phyloP scores from a whole-genome alignment of 1,140 invertebrate species.

The Asbolus verrucosus region DNA sequence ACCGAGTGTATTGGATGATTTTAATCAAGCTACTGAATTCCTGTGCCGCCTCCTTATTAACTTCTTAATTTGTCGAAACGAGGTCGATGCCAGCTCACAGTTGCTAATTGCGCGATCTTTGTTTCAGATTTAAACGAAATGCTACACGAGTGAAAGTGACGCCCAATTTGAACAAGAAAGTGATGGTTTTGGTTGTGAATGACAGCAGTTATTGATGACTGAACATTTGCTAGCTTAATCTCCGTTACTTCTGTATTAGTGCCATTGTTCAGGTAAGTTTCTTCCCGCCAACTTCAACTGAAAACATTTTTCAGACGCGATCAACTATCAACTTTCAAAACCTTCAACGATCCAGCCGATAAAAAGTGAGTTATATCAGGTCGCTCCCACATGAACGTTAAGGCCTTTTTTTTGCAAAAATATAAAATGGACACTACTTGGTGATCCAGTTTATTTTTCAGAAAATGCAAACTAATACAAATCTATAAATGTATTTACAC shows the following conservation, averaged over 20 bases:
- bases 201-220: constrained; percentile 42
- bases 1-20: constrained; percentile 17
- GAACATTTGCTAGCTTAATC: constrained; percentile 41
- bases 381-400: no score
- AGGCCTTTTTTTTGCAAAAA: no score
- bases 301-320: no score
- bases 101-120: constrained; percentile 15
- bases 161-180: constrained; percentile 46
- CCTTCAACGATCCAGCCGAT: no score
- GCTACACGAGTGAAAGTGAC: constrained; percentile 41
- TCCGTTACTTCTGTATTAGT: constrained; percentile 30
- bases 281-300: background rate
- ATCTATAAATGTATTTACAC: no score
- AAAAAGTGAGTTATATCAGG: no score
- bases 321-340: no score
- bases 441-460: no score
- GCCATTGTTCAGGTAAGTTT: constrained; percentile 41
- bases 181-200: constrained; percentile 44
- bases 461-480: no score
- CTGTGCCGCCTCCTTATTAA: constrained; percentile 18
- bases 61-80: constrained; percentile 25
- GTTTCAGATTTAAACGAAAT: constrained; percentile 33
- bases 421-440: no score
- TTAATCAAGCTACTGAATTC: constrained; percentile 16
- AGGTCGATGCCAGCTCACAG: background rate